These are phyloP conservation scores for Augochlorella aurata DNA, from an alignment of 2,888 invertebrate species.

Conservation along the genomic window DNA sequence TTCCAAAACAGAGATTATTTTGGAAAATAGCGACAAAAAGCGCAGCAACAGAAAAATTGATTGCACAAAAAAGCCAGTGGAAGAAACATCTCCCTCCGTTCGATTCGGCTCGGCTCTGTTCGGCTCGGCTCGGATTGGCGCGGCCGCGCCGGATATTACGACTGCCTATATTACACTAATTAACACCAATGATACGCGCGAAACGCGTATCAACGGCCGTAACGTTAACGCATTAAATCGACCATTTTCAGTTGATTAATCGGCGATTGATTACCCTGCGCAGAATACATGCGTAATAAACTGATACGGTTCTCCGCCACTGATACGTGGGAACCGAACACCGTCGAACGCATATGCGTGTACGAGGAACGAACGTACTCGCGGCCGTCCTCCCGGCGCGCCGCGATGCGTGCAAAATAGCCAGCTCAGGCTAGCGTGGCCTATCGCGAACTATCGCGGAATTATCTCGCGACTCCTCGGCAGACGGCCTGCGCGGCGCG, in stretches of 20 bases:
- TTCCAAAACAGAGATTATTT: not conserved
- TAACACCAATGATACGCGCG: slow-evolving; percentile 60
- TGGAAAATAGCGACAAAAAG: not conserved
- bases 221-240: slow-evolving; percentile 72
- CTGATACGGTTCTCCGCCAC: slow-evolving; percentile 49
- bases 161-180: slow-evolving; percentile 66
- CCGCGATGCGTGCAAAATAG: slow-evolving; percentile 40
- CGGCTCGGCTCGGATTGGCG: not conserved
- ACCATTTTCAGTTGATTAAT: slow-evolving; percentile 71
- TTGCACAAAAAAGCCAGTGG: not conserved
- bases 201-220: slow-evolving; percentile 59
- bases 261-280: slow-evolving; percentile 71
- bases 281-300: slow-evolving; percentile 66
- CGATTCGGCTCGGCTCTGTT: not conserved
- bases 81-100: not conserved
- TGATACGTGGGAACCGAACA: slow-evolving; percentile 32
- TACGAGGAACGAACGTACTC: not conserved
- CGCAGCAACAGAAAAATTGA: not conserved
- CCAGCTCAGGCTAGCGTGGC: slow-evolving; percentile 14
- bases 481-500: not conserved
- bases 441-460: not conserved
- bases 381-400: no score
- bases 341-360: slow-evolving; percentile 11
- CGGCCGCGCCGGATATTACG: slow-evolving; percentile 39
- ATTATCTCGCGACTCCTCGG: slow-evolving; percentile 5